Conservation (phyloP, 2,113 vertebrate species). For the Halichoerus grypus region DNA sequence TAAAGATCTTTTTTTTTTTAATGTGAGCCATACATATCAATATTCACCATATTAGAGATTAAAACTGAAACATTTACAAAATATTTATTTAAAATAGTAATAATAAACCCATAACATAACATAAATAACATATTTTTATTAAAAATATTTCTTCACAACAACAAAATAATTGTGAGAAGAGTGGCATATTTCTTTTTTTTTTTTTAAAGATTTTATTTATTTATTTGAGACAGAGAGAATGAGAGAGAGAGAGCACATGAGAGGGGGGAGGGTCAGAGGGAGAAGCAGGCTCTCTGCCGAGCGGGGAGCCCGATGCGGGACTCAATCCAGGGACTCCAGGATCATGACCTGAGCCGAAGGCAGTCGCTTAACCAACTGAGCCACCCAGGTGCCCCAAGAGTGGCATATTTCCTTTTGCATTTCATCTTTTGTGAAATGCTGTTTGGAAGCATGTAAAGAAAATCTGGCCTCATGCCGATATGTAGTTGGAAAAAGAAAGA, state of each 20-base stretch:
- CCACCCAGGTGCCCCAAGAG: too few species aligned
- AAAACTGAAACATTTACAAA: neutral
- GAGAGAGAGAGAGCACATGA: too few species aligned
- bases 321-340: too few species aligned
- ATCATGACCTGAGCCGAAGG: too few species aligned
- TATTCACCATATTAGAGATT: neutral
- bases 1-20: neutral
- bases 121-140: neutral
- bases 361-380: too few species aligned
- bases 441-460: neutral
- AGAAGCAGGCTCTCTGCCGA: too few species aligned
- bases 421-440: neutral
- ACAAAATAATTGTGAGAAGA: neutral
- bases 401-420: neutral
- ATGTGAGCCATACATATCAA: neutral
- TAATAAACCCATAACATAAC: neutral
- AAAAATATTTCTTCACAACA: slow-evolving; percentile 6
- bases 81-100: neutral
- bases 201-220: too few species aligned
- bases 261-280: too few species aligned
- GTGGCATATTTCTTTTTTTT: neutral
- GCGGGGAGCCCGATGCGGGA: too few species aligned
- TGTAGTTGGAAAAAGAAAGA: neutral
- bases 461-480: neutral
- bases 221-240: too few species aligned